Percentiles rank a stretch among this genome's conserved stretches.
Evolutionary conservation across 2,888 invertebrate genomes (phyloP).

Genomic region (Sinopyrophorus schimmeli): DNA sequence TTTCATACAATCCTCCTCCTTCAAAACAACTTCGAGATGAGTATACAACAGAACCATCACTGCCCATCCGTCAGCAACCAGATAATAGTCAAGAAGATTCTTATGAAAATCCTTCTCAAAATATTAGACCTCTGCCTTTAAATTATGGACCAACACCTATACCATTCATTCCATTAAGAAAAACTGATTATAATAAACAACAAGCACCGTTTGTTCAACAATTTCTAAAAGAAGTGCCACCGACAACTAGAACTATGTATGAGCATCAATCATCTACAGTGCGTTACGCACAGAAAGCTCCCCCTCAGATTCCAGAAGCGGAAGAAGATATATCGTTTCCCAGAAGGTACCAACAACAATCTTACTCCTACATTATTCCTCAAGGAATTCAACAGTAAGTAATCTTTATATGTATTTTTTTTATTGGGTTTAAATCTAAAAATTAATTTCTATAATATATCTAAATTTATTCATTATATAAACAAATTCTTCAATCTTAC

Average conservation of each 20-base stretch:
- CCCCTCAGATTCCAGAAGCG: not conserved
- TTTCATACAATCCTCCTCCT: too few species aligned
- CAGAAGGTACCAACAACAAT: not conserved
- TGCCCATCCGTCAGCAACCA: not conserved
- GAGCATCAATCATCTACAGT: conserved; percentile 6
- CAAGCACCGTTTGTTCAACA: conserved; percentile 5
- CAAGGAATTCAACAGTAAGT: conserved; percentile 6
- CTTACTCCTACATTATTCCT: not conserved
- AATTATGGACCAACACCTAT: not conserved
- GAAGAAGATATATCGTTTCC: not conserved
- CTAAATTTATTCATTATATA: too few species aligned
- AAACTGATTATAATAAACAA: conserved; percentile 1
- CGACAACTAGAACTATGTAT: conserved; percentile 18
- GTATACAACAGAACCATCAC: not conserved
- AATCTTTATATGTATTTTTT: not conserved
- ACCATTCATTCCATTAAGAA: not conserved
- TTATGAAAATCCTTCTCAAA: not conserved
- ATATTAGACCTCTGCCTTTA: not conserved
- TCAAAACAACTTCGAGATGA: not conserved
- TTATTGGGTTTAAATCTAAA: too few species aligned
- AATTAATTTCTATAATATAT: too few species aligned
- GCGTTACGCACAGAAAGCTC: conserved; percentile 5
- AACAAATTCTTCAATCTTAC: not conserved
- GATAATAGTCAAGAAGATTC: not conserved
- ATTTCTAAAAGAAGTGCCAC: conserved; percentile 22